Base-by-base conservation (phyloP, 2,888 invertebrate species). In the Entomobrya multifasciata region DNA sequence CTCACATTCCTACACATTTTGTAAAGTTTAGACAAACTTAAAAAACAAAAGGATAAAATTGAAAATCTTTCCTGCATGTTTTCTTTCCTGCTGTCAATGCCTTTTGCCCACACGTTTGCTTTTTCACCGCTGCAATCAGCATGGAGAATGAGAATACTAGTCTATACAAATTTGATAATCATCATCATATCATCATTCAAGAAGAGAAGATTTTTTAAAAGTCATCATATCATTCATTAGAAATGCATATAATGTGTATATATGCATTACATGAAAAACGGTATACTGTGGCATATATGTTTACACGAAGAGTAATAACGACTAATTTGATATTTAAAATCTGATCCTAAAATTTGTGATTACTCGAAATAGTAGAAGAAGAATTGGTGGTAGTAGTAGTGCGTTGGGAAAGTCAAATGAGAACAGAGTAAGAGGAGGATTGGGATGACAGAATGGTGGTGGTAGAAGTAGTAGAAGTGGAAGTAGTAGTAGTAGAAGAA, bases 361-460 rank as follows among this genome's bases (percentile, higher is more conserved):
- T 82, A 82, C 44, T 70, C 70, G 70, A 70, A 30, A 49, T 81
- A 81, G 74, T 74, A 47, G 80, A 67, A 77, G 67, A 41, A 76
- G 76, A 30, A 76, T 49, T 80, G 52, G 67, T 72, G 72, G 80
- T 80, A 80, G 77, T 67, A 76, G 84, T 84, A 84, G 84, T 77
- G 84, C 84, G 84, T 77, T 84, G 77, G 84, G 84, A 84, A 84
- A 84, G 84, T 84, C 84, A 84, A 84, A 84, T 84, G 84, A 84
- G 84, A 84, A 84, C 84, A 84, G 84, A 77, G 84, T 84, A 84
- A 84, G 84, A 84, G 84, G 84, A 84, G 84, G 84, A 84, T 84
- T 84, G 84, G 84, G 84, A 84, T 67, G 84, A 84, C 84, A 67
- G 55, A 84, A 77, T 77, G 67, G 82, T 74, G 41, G 82, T 67